These are phyloP conservation scores for Galerucella nymphaeae DNA, from an alignment of 2,888 invertebrate genomes.

Conservation along the genomic window DNA sequence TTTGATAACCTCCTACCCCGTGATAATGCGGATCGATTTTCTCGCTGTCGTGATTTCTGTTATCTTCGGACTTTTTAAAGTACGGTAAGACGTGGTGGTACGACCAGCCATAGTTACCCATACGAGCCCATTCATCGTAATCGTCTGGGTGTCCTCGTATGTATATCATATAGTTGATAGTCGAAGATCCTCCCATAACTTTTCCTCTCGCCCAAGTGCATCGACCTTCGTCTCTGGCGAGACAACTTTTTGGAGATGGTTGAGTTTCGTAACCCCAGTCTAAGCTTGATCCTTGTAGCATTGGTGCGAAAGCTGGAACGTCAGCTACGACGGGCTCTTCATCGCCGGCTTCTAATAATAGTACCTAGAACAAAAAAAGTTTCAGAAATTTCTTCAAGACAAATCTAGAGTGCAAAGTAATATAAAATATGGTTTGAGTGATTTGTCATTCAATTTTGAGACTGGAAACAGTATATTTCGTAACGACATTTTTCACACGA, in stretches of 20 bases:
- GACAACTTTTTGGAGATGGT: conserved; percentile 71
- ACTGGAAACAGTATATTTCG: too few relatives aligned
- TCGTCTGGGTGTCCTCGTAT: conserved; percentile 71
- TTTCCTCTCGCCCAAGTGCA: conserved; percentile 74
- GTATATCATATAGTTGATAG: conserved; percentile 76
- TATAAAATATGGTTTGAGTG: too few relatives aligned
- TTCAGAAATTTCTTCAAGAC: too few relatives aligned
- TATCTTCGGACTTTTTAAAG: conserved; percentile 76
- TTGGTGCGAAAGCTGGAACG: conserved; percentile 74
- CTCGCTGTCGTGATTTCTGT: conserved; percentile 67
- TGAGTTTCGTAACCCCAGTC: conserved; percentile 80
- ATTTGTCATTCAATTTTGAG: too few relatives aligned
- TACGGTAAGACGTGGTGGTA: conserved; percentile 75
- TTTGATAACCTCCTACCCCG: conserved; percentile 71
- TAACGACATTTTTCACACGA: too few relatives aligned
- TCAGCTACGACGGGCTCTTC: conserved; percentile 76
- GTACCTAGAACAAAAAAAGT: conserved; percentile 63
- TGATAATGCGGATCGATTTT: conserved; percentile 70
- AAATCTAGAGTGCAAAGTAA: too few relatives aligned
- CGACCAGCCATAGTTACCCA: conserved; percentile 74
- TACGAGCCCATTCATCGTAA: conserved; percentile 74
- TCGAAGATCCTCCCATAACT: conserved; percentile 76
- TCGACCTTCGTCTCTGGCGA: conserved; percentile 69
- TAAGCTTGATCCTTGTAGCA: conserved; percentile 71
- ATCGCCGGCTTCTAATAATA: conserved; percentile 75